Evolutionary conservation across 1,140 invertebrate species (phyloP).

Genomic region (Fragariocoptes setiger): DNA sequence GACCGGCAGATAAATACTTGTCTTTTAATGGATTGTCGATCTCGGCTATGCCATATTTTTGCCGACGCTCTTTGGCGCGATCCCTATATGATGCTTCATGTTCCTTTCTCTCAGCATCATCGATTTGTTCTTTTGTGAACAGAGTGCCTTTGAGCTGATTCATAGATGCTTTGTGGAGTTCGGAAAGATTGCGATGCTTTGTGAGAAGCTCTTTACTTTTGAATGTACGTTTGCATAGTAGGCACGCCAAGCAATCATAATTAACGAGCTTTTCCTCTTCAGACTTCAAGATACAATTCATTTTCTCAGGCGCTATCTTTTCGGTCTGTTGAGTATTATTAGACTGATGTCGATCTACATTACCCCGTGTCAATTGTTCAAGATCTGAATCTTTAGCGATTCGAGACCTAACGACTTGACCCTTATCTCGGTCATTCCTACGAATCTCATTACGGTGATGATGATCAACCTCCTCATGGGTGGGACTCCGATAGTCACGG

Average conservation of each 20-base stretch:
- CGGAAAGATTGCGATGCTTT: constrained; percentile 70
- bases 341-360: too few species aligned
- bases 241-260: constrained; percentile 58
- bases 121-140: constrained; percentile 17
- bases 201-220: constrained; percentile 50
- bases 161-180: constrained; percentile 42
- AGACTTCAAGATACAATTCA: constrained; percentile 15
- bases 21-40: constrained; percentile 26
- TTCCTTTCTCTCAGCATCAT: constrained; percentile 18
- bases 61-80: constrained; percentile 66
- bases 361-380: too few species aligned
- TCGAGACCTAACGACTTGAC: too few species aligned
- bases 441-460: too few species aligned
- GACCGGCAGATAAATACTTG: constrained; percentile 1
- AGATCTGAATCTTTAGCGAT: too few species aligned
- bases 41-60: constrained; percentile 40
- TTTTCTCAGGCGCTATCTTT: too few species aligned
- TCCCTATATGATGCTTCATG: constrained; percentile 42
- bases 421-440: too few species aligned
- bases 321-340: too few species aligned
- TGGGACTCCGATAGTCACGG: too few species aligned
- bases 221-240: constrained; percentile 81
- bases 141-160: constrained; percentile 12
- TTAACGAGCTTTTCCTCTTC: constrained; percentile 34
- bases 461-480: too few species aligned